Percentiles rank a stretch among this genome's conserved stretches.
Evolutionary conservation across 2,797 vertebrate genomes (phyloP).

Genomic region (Novumbra hubbsi): DNA sequence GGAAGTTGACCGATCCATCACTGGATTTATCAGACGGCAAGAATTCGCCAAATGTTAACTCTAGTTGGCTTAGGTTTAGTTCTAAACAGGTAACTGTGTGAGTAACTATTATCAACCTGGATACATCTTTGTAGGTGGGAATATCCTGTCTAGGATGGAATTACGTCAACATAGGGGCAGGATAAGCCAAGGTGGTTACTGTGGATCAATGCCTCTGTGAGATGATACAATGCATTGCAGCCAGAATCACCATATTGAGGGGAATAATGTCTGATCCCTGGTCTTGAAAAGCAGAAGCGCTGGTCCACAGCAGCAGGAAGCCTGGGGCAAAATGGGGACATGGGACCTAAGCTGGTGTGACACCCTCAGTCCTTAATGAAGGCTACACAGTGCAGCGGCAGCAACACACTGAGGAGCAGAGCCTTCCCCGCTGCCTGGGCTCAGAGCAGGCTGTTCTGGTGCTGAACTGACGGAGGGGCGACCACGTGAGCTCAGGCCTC

Average conservation of each 20-base stretch:
- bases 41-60: no score
- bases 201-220: constrained; percentile 45
- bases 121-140: no score
- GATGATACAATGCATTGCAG: constrained; percentile 43
- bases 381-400: constrained; percentile 35
- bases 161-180: no score
- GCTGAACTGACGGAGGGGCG: constrained; percentile 68
- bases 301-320: constrained; percentile 54
- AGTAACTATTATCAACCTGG: no score
- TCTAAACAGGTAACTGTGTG: no score
- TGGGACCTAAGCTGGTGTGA: constrained; percentile 73
- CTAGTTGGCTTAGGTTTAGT: no score
- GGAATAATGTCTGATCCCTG: constrained; percentile 17
- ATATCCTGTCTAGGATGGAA: no score
- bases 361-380: constrained; percentile 73
- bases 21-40: no score
- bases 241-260: constrained; percentile 30
- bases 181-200: constrained; percentile 18
- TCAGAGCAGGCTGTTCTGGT: constrained; percentile 54
- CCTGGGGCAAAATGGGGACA: constrained; percentile 58
- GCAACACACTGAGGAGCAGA: constrained; percentile 28
- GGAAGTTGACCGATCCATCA: no score
- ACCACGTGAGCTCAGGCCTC: constrained; percentile 65
- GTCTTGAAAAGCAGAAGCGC: constrained; percentile 48
- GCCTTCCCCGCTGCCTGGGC: constrained; percentile 37